Percentiles rank a stretch among this genome's conserved stretches.
phyloP scores from a whole-genome alignment of 2,888 invertebrate genomes.

The Andricus quercusramuli region DNA sequence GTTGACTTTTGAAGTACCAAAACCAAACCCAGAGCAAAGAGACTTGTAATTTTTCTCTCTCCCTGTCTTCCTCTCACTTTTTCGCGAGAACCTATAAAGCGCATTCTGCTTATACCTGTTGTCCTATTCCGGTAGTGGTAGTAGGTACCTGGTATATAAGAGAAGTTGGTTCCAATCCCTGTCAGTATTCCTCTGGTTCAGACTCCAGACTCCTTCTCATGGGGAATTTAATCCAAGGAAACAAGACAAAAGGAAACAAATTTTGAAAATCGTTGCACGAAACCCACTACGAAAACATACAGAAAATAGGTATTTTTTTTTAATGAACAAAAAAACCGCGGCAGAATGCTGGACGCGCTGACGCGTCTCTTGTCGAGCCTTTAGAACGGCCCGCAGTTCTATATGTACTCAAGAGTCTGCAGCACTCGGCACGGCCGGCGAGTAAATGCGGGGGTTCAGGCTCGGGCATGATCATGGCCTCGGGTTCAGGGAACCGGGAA shows the following conservation, averaged over 20 bases:
- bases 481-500: conserved; percentile 53
- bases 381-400: conserved; percentile 50
- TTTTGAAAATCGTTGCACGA: not conserved
- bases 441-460: conserved; percentile 55
- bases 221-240: not conserved
- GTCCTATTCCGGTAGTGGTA: not conserved
- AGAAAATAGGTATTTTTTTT: not conserved
- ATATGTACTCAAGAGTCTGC: conserved; percentile 45
- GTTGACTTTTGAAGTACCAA: not conserved
- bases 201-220: not conserved
- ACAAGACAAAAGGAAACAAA: not conserved
- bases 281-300: not conserved
- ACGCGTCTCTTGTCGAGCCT: conserved; percentile 41
- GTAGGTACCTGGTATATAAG: conserved; percentile 36
- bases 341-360: conserved; percentile 50
- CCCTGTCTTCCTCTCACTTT: not conserved
- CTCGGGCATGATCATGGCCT: too few species aligned
- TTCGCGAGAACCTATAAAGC: conserved; percentile 18
- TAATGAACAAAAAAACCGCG: not conserved
- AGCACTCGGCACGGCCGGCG: conserved; percentile 60
- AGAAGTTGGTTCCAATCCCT: conserved; percentile 15
- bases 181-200: not conserved
- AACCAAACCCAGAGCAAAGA: conserved; percentile 1
- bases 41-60: not conserved
- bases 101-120: conserved; percentile 21